Percentiles rank a stretch among this genome's conserved stretches.
These are phyloP conservation scores for Mesoligia furuncula DNA, from an alignment of 2,888 invertebrate species.

Conservation along the genomic window DNA sequence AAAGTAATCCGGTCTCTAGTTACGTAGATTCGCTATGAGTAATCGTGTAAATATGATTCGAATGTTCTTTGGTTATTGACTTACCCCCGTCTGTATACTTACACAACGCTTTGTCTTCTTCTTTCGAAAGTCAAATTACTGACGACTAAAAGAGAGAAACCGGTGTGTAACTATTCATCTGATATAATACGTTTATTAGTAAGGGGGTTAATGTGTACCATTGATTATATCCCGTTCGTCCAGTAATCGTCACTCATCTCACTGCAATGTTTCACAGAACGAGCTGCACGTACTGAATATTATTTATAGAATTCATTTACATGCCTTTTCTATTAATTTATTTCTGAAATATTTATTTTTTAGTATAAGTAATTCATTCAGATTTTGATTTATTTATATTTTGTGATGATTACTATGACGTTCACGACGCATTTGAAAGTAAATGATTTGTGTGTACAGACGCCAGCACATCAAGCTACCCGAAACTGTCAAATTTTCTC, in stretches of 20 bases:
- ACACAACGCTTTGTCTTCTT: too few relatives aligned
- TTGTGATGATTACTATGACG: constrained; percentile 63
- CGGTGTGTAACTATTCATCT: too few relatives aligned
- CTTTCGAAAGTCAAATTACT: too few relatives aligned
- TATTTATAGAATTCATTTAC: constrained; percentile 64
- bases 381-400: constrained; percentile 67
- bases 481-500: too few relatives aligned
- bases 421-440: constrained; percentile 76
- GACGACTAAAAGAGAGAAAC: too few relatives aligned
- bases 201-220: constrained; percentile 32
- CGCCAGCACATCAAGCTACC: too few relatives aligned
- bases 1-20: constrained; percentile 23
- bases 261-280: constrained; percentile 45
- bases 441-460: constrained; percentile 68
- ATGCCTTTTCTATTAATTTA: constrained; percentile 41
- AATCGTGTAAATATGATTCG: constrained; percentile 86
- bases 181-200: too few relatives aligned
- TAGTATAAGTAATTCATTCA: constrained; percentile 79
- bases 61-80: constrained; percentile 69
- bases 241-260: constrained; percentile 34
- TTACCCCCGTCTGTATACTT: not conserved
- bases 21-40: constrained; percentile 74
- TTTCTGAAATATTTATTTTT: constrained; percentile 64
- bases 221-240: constrained; percentile 35
- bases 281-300: constrained; percentile 15